Evolutionary conservation across 2,113 vertebrate species (phyloP).

Genomic region (Scalopus aquaticus): DNA sequence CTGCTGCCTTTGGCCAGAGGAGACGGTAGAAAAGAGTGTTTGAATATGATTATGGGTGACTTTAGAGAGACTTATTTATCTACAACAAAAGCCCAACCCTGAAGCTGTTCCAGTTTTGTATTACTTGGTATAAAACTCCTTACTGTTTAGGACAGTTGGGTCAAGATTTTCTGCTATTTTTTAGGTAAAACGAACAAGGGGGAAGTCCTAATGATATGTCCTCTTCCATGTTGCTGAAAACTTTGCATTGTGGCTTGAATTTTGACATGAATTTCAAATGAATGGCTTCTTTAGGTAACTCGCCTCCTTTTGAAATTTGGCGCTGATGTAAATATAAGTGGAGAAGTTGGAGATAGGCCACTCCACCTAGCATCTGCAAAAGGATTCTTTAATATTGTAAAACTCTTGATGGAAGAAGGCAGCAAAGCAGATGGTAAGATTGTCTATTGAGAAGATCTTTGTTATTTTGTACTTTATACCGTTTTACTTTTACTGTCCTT

Average conservation of each 20-base stretch:
- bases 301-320: slow-evolving; percentile 94
- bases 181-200: not conserved
- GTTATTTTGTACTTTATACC: not conserved
- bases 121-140: not conserved
- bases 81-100: not conserved
- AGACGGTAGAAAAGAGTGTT: not conserved
- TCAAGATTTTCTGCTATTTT: not conserved
- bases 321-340: slow-evolving; percentile 92
- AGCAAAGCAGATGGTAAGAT: slow-evolving; percentile 91
- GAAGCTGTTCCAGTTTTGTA: not conserved
- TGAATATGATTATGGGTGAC: not conserved
- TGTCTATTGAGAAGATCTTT: not conserved
- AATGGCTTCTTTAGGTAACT: slow-evolving; percentile 85
- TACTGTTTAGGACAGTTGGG: not conserved
- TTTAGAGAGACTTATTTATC: not conserved
- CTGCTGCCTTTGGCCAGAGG: not conserved
- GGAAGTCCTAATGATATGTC: not conserved
- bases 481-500: not conserved
- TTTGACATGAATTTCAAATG: slow-evolving; percentile 28
- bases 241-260: not conserved
- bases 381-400: slow-evolving; percentile 91
- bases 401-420: slow-evolving; percentile 92
- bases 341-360: slow-evolving; percentile 96
- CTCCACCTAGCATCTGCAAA: slow-evolving; percentile 95
- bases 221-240: not conserved